Evolutionary conservation across 1,140 invertebrate genomes (phyloP).

Genomic region (Tachypleus tridentatus): DNA sequence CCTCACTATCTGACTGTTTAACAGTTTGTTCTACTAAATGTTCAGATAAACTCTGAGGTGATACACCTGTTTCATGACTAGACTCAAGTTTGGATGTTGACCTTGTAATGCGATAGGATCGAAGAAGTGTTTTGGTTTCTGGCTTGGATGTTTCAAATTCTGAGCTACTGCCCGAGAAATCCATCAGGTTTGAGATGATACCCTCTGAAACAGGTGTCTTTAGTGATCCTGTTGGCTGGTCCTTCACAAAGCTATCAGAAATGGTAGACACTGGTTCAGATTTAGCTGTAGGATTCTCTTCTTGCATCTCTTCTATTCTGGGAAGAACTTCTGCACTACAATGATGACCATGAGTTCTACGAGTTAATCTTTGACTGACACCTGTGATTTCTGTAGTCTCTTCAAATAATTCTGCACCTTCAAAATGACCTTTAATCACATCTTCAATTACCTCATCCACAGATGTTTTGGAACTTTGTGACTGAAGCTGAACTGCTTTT

Average conservation of each 20-base stretch:
- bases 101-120: conserved; percentile 17
- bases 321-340: conserved; percentile 25
- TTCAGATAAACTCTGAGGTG: neutral
- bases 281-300: conserved; percentile 11
- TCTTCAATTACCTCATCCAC: conserved; percentile 78
- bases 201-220: neutral
- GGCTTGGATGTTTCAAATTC: conserved; percentile 5
- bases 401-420: conserved; percentile 5
- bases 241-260: conserved; percentile 15
- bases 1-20: neutral
- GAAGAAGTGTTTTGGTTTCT: conserved; percentile 4
- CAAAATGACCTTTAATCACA: conserved; percentile 48
- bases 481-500: conserved; percentile 52
- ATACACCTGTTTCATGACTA: conserved; percentile 6
- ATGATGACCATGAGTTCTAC: conserved; percentile 20
- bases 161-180: neutral
- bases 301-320: neutral
- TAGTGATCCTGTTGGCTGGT: neutral
- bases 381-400: conserved; percentile 3
- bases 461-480: conserved; percentile 39
- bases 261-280: conserved; percentile 18
- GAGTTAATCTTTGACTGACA: conserved; percentile 5
- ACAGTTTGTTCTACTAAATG: neutral
- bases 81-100: conserved; percentile 10
- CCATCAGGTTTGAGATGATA: neutral